Evolutionary conservation across 2,113 vertebrate species (phyloP), one percentile per base, ranked within the genome.

Genomic region (Micronycteris hirsuta): DNA sequence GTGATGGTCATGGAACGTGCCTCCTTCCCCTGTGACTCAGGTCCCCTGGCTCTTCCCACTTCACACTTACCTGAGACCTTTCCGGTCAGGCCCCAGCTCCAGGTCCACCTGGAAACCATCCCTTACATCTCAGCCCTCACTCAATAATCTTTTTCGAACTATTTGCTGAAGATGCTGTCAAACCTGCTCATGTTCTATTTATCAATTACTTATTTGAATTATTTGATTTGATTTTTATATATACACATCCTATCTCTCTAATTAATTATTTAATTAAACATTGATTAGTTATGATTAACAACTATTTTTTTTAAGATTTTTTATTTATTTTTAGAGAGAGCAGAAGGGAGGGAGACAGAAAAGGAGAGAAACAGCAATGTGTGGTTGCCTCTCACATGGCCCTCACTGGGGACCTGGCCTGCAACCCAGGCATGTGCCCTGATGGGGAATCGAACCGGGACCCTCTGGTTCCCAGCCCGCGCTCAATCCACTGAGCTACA

Each of bases 281-380:
- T 85, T 73, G 52, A 65, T 81, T 65, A 95, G 56, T 10, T 74
- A 90, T 91, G 49, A 89, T 89, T 47, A 78, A 86, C 38, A 89
- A 47, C 31, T 95, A 93, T 58, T 86, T 89, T 74, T 74, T 65
- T n/a, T n/a, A n/a, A n/a, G n/a, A n/a, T n/a, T n/a, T n/a, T n/a
- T n/a, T n/a, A n/a, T n/a, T n/a, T n/a, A n/a, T n/a, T n/a, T n/a
- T n/a, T n/a, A n/a, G n/a, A n/a, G n/a, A n/a, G n/a, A n/a, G n/a
- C n/a, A n/a, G n/a, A n/a, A n/a, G n/a, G n/a, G n/a, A n/a, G n/a
- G n/a, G n/a, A n/a, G n/a, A n/a, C n/a, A n/a, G n/a, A n/a, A n/a
- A n/a, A n/a, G n/a, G n/a, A n/a, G n/a, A n/a, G n/a, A n/a, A n/a
- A n/a, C n/a, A n/a, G n/a, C n/a, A n/a, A n/a, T n/a, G n/a, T n/a